These are phyloP conservation scores for Lasioglossum malachurum DNA, from an alignment of 2,888 invertebrate species.

Conservation along the genomic window DNA sequence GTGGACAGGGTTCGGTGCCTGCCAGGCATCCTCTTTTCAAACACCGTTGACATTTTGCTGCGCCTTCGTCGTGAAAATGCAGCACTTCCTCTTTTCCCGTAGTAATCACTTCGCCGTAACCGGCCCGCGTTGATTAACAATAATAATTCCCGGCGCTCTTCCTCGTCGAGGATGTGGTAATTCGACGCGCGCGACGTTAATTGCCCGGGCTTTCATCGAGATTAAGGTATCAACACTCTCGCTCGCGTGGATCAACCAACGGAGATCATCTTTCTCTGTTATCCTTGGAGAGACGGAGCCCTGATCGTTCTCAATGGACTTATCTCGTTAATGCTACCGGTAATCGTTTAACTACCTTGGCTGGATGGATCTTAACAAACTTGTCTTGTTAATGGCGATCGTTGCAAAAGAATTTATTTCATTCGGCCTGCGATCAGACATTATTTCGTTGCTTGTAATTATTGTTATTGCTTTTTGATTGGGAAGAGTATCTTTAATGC, in stretches of 20 bases:
- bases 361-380: background rate
- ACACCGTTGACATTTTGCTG: slow-evolving; percentile 41
- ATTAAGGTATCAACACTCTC: slow-evolving; percentile 68
- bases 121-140: slow-evolving; percentile 54
- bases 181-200: slow-evolving; percentile 61
- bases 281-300: background rate
- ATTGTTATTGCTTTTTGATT: background rate
- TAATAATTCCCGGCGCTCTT: slow-evolving; percentile 42
- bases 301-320: background rate
- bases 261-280: background rate
- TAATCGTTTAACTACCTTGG: background rate
- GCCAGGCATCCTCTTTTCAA: background rate
- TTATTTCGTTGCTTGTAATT: background rate
- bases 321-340: background rate
- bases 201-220: slow-evolving; percentile 71
- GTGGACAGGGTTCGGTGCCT: slow-evolving; percentile 22
- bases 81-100: slow-evolving; percentile 31
- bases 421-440: background rate
- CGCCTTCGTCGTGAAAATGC: background rate
- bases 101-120: slow-evolving; percentile 42
- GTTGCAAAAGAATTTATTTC: background rate
- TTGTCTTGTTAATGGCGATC: background rate
- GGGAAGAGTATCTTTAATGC: background rate
- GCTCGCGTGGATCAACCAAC: slow-evolving; percentile 27
- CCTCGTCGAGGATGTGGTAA: slow-evolving; percentile 53